A percentile compares a stretch with the other conserved stretches of the same genome.
Evolutionary conservation across 2,888 invertebrate species (phyloP).

Genomic region (Ceramica pisi): DNA sequence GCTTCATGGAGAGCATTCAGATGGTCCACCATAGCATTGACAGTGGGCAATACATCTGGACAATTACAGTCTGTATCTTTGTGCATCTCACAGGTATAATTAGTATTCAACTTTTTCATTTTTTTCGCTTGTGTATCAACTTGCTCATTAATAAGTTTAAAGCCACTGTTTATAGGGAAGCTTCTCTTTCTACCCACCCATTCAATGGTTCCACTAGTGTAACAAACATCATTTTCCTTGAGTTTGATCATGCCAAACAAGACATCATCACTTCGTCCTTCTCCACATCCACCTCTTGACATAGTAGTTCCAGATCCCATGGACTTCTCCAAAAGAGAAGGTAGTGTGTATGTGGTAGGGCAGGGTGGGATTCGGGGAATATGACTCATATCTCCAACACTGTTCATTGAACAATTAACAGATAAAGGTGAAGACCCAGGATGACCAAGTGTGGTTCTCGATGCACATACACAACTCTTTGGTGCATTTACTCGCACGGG

Average conservation of each 20-base stretch:
- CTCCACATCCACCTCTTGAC: conserved; percentile 48
- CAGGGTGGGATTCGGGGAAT: conserved; percentile 83
- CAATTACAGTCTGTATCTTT: conserved; percentile 82
- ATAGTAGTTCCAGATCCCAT: conserved; percentile 51
- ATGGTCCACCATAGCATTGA: conserved; percentile 90
- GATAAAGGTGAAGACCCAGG: conserved; percentile 43
- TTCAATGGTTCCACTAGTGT: conserved; percentile 87
- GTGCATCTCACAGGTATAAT: conserved; percentile 66
- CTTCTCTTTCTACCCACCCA: conserved; percentile 87
- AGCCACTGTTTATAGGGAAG: conserved; percentile 86
- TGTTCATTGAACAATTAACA: conserved; percentile 63
- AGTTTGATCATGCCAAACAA: conserved; percentile 87
- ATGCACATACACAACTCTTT: conserved; percentile 32
- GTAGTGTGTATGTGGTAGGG: conserved; percentile 81
- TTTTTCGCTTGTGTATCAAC: conserved; percentile 76
- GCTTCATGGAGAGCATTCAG: conserved; percentile 90
- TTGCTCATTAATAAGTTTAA: conserved; percentile 81
- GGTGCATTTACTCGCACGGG: conserved; percentile 27
- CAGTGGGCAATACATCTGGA: conserved; percentile 86
- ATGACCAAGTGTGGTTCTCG: conserved; percentile 28
- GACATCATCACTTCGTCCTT: conserved; percentile 66
- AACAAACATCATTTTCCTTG: conserved; percentile 86
- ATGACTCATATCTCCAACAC: conserved; percentile 83
- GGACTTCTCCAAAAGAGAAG: conserved; percentile 75
- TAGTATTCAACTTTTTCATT: conserved; percentile 73